Conservation (phyloP, 1,140 invertebrate species). For the Maconellicoccus hirsutus region DNA sequence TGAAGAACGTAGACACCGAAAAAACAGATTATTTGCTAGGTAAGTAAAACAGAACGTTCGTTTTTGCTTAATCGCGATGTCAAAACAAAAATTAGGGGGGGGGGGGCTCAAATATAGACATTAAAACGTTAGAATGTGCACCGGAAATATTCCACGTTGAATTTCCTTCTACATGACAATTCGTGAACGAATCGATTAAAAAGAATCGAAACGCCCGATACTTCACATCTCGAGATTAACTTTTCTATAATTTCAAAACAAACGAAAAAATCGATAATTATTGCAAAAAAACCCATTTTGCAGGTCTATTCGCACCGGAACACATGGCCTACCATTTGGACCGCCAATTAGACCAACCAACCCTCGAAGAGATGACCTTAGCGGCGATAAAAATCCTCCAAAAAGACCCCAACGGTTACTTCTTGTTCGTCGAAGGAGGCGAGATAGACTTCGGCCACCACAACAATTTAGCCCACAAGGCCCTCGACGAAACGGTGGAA, state of each 20-base stretch:
- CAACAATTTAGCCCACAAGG: slow-evolving; percentile 46
- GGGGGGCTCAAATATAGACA: no score
- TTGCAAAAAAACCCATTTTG: not conserved
- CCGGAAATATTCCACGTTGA: no score
- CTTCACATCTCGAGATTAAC: no score
- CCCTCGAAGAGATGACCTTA: slow-evolving; percentile 65
- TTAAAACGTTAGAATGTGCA: no score
- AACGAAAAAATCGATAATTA: no score
- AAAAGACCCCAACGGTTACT: slow-evolving; percentile 54
- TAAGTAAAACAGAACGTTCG: slow-evolving; percentile 23
- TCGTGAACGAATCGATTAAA: no score
- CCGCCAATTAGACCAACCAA: slow-evolving; percentile 39
- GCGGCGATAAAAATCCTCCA: slow-evolving; percentile 64
- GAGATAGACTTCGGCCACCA: slow-evolving; percentile 56
- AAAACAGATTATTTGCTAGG: slow-evolving; percentile 43
- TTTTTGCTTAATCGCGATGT: no score
- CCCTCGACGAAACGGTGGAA: slow-evolving; percentile 54
- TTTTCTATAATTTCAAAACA: no score
- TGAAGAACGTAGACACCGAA: slow-evolving; percentile 40
- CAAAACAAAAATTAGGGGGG: no score
- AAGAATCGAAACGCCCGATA: no score
- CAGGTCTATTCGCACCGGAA: slow-evolving; percentile 33
- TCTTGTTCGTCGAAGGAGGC: slow-evolving; percentile 56
- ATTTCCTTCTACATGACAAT: no score
- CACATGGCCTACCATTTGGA: slow-evolving; percentile 37